These are phyloP conservation scores for Nycticryphes semicollaris DNA, from an alignment of 2,113 vertebrate genomes.

Conservation along the genomic window DNA sequence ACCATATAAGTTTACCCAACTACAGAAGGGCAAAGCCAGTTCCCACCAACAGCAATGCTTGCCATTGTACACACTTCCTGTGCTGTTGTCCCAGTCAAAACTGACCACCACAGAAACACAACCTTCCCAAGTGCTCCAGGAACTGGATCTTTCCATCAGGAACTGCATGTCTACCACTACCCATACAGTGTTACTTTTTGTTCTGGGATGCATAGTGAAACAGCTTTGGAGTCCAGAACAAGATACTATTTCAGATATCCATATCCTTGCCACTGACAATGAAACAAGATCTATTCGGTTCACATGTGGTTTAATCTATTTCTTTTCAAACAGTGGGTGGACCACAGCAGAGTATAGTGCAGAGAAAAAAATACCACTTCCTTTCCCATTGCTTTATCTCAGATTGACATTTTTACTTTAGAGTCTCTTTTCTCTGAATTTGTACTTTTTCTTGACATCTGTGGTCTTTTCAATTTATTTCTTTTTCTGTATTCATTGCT, in stretches of 20 bases:
- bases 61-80: rapidly evolving
- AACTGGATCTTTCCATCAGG: neutral
- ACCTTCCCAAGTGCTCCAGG: neutral
- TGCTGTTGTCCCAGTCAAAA: neutral
- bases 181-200: neutral
- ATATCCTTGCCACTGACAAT: neutral
- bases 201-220: neutral
- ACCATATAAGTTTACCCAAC: neutral
- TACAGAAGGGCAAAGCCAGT: neutral
- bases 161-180: neutral
- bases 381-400: neutral
- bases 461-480: neutral
- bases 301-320: neutral
- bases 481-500: neutral
- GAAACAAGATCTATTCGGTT: neutral
- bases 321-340: neutral
- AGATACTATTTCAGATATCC: no score
- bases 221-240: neutral
- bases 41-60: neutral
- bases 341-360: neutral
- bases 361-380: neutral
- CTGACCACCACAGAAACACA: neutral
- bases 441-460: neutral
- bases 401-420: neutral
- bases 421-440: neutral